A percentile compares a stretch with the other conserved stretches of the same genome.
Conservation (phyloP, 1,140 invertebrate species). For the Trissolcus basalis region DNA sequence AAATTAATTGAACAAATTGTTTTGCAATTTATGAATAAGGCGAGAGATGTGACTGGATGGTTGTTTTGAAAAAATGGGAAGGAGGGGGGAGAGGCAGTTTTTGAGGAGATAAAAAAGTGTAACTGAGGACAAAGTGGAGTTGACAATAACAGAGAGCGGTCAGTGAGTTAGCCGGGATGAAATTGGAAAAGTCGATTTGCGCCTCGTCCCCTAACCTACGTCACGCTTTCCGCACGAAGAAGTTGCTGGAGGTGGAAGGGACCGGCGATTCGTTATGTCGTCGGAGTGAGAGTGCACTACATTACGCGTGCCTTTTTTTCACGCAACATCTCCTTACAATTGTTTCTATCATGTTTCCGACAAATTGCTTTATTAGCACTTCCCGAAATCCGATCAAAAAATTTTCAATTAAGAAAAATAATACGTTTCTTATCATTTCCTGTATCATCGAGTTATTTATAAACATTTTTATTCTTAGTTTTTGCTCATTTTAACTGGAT, state of each 20-base stretch:
- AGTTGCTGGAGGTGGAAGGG: conserved; percentile 30
- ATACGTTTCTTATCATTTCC: no score
- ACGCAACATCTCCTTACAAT: conserved; percentile 12
- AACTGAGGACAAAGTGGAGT: conserved; percentile 10
- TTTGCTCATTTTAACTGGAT: no score
- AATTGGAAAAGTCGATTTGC: conserved; percentile 54
- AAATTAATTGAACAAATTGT: no score
- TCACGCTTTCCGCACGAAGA: conserved; percentile 48
- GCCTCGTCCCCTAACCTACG: conserved; percentile 50
- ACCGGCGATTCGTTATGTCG: conserved; percentile 34
- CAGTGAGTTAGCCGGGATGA: conserved; percentile 24
- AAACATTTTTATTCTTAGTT: no score
- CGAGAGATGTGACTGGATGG: no score
- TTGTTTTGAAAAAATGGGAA: no score
- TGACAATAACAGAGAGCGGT: conserved; percentile 22
- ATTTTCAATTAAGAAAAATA: no score
- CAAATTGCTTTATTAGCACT: conserved; percentile 10
- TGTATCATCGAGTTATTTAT: no score
- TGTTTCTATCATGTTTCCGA: conserved; percentile 16
- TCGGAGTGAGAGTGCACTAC: conserved; percentile 31
- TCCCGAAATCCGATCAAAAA: no score
- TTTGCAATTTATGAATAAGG: no score
- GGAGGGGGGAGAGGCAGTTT: not conserved
- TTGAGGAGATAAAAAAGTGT: not conserved
- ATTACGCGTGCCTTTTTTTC: conserved; percentile 21